Base-by-base conservation (phyloP, 2,888 invertebrate species). In the Scaptomyza cyrtandrae region DNA sequence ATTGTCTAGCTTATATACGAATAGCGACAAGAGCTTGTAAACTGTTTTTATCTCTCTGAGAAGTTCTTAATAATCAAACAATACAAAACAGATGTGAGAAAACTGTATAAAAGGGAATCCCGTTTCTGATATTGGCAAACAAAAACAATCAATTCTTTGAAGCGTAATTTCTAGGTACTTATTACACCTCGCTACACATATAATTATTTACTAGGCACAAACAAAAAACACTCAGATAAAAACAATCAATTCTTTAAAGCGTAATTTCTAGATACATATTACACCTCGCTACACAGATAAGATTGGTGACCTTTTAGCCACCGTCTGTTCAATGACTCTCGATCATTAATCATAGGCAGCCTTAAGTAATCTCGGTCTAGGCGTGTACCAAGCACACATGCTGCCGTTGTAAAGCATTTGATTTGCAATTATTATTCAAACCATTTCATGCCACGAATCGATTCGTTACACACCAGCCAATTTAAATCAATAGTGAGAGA, bases 361-460 rank as follows among this genome's bases (percentile, higher is more conserved):
- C 37, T 49, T 16, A 43, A 37, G 31, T 37, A 14, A 41, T 37
- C 46, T 41, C 13, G 46, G 7, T 24, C 31, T 39, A 9, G 16
- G 11, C n/a, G 43, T 44, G 54, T 13, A 24, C 35, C 37, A 11
- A 46, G n/a, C 43, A 19, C n/a, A 49, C 45, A 35, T 44, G 54
- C 19, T 29, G 57, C 29, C 29, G 1, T 7, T 57, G 14, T 5
- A 14, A 29, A 48, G 31, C 31, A 48, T 54, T 48, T 13, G n/a
- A 54, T 35, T 27, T 64, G 31, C 11, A 55, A 55, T 55, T 41
- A 41, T 44, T 44, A 45, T 33, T 16, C 27, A 66, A 55, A 58
- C 58, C 41, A 68, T 60, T 78, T 66, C 48, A 50, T 48, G 60
- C 37, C 64, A 50, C 67, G 61, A 81, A 78, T 68, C 62, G 52